These are phyloP conservation scores for Lordiphosa mommai DNA, from an alignment of 1,140 invertebrate species.

Conservation along the genomic window DNA sequence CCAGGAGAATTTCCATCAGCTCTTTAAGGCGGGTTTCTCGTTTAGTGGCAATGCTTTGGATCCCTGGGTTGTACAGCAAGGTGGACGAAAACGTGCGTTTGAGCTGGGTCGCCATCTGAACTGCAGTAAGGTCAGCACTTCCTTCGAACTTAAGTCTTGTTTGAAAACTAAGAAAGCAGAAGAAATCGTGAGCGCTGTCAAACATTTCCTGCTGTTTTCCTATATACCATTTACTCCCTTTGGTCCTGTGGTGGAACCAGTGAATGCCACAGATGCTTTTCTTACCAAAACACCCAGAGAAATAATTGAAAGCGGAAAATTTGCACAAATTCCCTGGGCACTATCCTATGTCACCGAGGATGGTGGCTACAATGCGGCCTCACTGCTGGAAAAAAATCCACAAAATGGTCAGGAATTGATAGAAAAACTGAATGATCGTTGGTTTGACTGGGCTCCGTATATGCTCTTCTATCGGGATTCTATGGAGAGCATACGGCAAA, in stretches of 20 bases:
- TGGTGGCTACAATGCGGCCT: constrained; percentile 81
- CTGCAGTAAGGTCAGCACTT: constrained; percentile 79
- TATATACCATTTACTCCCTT: constrained; percentile 83
- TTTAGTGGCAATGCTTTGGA: constrained; percentile 60
- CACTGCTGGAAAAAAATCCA: constrained; percentile 9
- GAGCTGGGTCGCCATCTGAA: constrained; percentile 82
- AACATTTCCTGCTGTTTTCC: constrained; percentile 72
- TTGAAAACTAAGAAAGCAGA: constrained; percentile 80
- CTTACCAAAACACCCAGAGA: constrained; percentile 80
- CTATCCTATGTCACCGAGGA: constrained; percentile 81
- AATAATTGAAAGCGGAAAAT: constrained; percentile 80
- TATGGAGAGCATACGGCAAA: constrained; percentile 16
- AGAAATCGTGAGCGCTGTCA: constrained; percentile 41
- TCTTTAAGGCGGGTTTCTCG: constrained; percentile 47
- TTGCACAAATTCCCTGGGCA: constrained; percentile 81
- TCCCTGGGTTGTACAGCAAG: constrained; percentile 80
- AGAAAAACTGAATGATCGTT: constrained; percentile 39
- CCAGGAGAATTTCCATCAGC: constrained; percentile 69
- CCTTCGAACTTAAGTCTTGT: constrained; percentile 81
- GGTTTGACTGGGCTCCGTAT: constrained; percentile 45
- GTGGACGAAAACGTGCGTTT: constrained; percentile 81
- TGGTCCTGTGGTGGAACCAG: constrained; percentile 81
- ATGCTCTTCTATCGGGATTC: constrained; percentile 43
- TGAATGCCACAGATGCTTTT: constrained; percentile 74
- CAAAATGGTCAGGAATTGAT: constrained; percentile 9